Evolutionary conservation across 2,888 invertebrate species (phyloP), one percentile per base, ranked within the genome.

Genomic region (Cataglyphis altisquamis): DNA sequence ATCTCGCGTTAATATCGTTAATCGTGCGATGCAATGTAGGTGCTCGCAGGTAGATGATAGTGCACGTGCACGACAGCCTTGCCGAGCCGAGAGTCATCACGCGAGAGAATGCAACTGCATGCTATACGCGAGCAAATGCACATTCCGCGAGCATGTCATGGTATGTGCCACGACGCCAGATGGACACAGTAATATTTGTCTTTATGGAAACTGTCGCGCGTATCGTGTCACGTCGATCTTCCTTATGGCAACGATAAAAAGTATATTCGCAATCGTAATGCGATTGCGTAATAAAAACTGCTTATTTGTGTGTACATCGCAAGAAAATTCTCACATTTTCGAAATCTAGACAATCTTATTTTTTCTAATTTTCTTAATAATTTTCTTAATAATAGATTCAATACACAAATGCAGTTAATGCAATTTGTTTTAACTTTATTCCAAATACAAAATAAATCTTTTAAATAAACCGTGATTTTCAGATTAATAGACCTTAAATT

Each of bases 131-230:
- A 78, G 60, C 32, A 78, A 78, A 36, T 78, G 70, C 55, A 57
- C 41, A 77, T 77, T 29, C 29, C 39, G 67, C 77, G 70, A 70
- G 18, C 45, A 60, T 78, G 45, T 48, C n/a, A n/a, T 25, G n/a
- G 39, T n/a, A 68, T 68, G 45, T 21, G 32, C 45, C 48, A 36
- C 45, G 36, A 21, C 15, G 10, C 39, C 75, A 75, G 67, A 45
- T 70, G 60, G 78, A 80, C 70, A 62, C 25, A 45, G 48, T 78
- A 70, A 78, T 62, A 36, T 80, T 77, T 70, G 60, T 48, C 60
- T 62, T 68, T 80, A 80, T 70, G 60, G 60, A 25, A 70, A 80
- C 5, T 45, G 29, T 45, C 21, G 57, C 68, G 18, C 32, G 12
- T 70, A 62, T 80, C 78, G 21, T 36, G 60, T 25, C 21, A 60